Percentiles rank a stretch among this genome's conserved stretches.
Evolutionary conservation across 2,888 invertebrate genomes (phyloP).

Genomic region (Lepidochitona cinerea): DNA sequence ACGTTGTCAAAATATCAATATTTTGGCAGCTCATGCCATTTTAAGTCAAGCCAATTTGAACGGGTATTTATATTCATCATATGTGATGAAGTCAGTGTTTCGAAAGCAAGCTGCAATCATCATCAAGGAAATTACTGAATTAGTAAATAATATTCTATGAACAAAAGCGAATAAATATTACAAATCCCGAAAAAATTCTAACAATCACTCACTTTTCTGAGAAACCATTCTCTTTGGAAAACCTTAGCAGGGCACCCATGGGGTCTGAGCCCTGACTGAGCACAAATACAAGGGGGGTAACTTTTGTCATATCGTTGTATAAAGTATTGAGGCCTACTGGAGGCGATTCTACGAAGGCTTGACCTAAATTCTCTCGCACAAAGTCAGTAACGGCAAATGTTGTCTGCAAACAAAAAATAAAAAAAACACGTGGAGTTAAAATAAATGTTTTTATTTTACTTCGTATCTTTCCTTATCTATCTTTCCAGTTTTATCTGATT

Average conservation of each 20-base stretch:
- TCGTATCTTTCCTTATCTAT: neutral
- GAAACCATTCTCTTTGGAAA: conserved; percentile 68
- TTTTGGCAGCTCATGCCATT: too few relatives aligned
- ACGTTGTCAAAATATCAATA: too few relatives aligned
- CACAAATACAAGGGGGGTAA: conserved; percentile 87
- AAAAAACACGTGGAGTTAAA: neutral
- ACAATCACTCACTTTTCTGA: conserved; percentile 63
- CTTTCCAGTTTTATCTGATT: too few relatives aligned
- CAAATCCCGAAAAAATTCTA: too few relatives aligned
- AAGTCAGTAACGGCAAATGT: conserved; percentile 86
- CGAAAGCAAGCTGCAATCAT: too few relatives aligned
- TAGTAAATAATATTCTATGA: too few relatives aligned
- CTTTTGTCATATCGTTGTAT: conserved; percentile 71
- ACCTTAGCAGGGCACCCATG: conserved; percentile 70
- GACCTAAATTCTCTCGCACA: conserved; percentile 83
- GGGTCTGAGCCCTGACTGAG: conserved; percentile 83
- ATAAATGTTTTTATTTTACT: neutral
- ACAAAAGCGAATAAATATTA: too few relatives aligned
- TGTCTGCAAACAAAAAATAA: conserved; percentile 70
- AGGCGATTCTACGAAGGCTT: conserved; percentile 86
- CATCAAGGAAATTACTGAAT: too few relatives aligned
- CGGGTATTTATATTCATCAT: too few relatives aligned
- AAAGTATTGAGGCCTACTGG: conserved; percentile 76
- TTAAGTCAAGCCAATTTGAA: too few relatives aligned
- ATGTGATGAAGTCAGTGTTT: too few relatives aligned